Evolutionary conservation across 2,888 invertebrate genomes (phyloP).

Genomic region (Barypeithes pellucidus): DNA sequence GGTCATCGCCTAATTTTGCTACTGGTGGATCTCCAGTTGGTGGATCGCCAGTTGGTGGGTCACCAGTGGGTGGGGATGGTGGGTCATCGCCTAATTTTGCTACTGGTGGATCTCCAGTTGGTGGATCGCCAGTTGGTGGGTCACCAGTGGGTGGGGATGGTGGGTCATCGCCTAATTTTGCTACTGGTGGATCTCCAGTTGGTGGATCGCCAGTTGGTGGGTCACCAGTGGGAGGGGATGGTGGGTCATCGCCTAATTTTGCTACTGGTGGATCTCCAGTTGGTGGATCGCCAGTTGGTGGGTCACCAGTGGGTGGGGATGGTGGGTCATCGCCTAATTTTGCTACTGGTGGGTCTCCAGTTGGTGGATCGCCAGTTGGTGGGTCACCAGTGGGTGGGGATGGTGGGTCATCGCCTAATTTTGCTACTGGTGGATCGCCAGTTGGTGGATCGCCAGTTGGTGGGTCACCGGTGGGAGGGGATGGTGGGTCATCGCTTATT

Average conservation of each 20-base stretch:
- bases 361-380: slow-evolving; percentile 1
- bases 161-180: slow-evolving; percentile 6
- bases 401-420: not conserved
- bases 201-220: slow-evolving; percentile 10
- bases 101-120: slow-evolving; percentile 56
- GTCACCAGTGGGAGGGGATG: not conserved
- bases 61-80: slow-evolving; percentile 1
- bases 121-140: slow-evolving; percentile 27
- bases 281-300: slow-evolving; percentile 12
- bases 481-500: slow-evolving; percentile 4
- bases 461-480: not conserved
- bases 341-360: not conserved
- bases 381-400: slow-evolving; percentile 5
- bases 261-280: not conserved
- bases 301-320: slow-evolving; percentile 5
- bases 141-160: slow-evolving; percentile 13
- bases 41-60: slow-evolving; percentile 20
- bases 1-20: slow-evolving; percentile 5
- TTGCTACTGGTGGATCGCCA: not conserved
- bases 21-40: not conserved
- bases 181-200: slow-evolving; percentile 1
- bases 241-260: not conserved
- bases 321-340: slow-evolving; percentile 10
- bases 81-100: not conserved
- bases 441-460: not conserved